A percentile compares a stretch with the other conserved stretches of the same genome.
phyloP scores from a whole-genome alignment of 2,888 invertebrate genomes.

The Pheosia tremula region DNA sequence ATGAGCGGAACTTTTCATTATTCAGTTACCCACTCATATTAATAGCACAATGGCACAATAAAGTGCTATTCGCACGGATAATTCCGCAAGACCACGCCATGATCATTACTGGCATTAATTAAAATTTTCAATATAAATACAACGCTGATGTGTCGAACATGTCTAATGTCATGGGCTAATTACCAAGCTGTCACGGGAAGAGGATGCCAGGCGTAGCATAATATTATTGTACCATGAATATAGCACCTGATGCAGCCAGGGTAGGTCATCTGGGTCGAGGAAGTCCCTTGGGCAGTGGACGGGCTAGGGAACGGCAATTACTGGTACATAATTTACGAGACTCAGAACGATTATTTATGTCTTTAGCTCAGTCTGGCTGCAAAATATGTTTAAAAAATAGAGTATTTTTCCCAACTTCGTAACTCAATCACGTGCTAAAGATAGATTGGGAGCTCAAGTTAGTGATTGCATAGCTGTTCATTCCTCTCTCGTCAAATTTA shows the following conservation, averaged over 20 bases:
- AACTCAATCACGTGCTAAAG: slow-evolving; percentile 1
- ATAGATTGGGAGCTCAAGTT: slow-evolving; percentile 8
- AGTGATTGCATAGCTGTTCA: slow-evolving; percentile 18
- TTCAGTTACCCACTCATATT: too few species aligned
- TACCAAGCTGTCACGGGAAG: too few species aligned
- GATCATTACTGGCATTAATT: too few species aligned
- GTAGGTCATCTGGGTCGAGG: slow-evolving; percentile 23
- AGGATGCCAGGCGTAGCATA: too few species aligned
- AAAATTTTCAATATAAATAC: too few species aligned
- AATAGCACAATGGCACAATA: too few species aligned
- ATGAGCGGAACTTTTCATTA: too few species aligned
- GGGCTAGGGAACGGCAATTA: not conserved
- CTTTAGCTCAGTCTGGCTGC: not conserved
- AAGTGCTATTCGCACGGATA: too few species aligned
- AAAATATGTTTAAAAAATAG: not conserved
- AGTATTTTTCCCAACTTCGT: not conserved
- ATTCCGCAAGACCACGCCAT: too few species aligned
- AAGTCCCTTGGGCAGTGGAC: slow-evolving; percentile 8
- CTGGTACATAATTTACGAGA: not conserved
- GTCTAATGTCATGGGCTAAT: too few species aligned
- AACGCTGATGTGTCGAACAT: too few species aligned
- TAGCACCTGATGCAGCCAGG: slow-evolving; percentile 15
- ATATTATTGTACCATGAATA: not conserved
- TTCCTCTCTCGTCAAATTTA: slow-evolving; percentile 15
- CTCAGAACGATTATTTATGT: not conserved